Conservation (phyloP, 2,888 invertebrate genomes). For the Aricia artaxerxes region DNA sequence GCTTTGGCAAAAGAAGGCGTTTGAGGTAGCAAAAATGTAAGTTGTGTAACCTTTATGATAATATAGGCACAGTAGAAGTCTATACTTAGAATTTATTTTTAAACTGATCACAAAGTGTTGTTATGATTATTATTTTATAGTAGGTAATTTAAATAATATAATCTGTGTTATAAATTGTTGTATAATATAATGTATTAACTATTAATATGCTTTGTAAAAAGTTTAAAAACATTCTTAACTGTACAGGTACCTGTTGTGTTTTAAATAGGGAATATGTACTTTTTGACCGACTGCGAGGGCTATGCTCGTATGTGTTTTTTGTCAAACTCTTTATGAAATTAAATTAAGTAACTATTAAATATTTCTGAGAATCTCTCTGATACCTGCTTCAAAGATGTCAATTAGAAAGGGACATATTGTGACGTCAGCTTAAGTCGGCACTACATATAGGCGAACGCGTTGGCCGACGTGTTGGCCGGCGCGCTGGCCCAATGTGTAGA, state of each 20-base stretch:
- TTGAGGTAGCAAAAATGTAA: neutral
- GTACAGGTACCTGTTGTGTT: neutral
- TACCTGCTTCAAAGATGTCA: too few species aligned
- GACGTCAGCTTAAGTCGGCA: too few species aligned
- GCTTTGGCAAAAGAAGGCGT: neutral
- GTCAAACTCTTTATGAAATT: too few species aligned
- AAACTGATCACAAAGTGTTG: neutral
- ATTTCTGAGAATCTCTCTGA: too few species aligned
- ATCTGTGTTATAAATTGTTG: neutral
- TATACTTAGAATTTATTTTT: neutral
- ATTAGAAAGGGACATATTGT: too few species aligned
- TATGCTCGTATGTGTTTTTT: too few species aligned
- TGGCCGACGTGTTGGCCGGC: too few species aligned
- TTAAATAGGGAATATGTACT: neutral
- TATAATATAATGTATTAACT: neutral
- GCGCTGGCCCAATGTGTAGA: too few species aligned
- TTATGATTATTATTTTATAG: neutral
- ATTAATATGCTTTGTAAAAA: neutral
- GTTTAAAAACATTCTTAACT: neutral
- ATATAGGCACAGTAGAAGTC: neutral
- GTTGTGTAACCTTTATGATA: neutral
- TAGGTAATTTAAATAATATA: neutral
- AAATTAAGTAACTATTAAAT: too few species aligned
- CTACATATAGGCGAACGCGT: too few species aligned
- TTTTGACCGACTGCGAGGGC: too few species aligned